These are phyloP conservation scores for Procavia capensis DNA, from an alignment of 2,113 vertebrate genomes.

Conservation along the genomic window DNA sequence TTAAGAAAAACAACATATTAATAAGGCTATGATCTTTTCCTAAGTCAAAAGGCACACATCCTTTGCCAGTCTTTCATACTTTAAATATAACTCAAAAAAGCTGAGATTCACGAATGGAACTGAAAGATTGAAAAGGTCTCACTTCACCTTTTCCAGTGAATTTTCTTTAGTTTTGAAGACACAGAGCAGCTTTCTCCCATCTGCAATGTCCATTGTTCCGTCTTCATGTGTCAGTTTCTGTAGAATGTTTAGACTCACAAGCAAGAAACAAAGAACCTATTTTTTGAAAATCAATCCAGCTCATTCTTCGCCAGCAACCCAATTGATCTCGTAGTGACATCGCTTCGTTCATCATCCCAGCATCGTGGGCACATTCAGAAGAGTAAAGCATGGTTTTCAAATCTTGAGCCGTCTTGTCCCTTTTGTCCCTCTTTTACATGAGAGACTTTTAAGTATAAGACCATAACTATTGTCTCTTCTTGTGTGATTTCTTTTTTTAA, in stretches of 20 bases:
- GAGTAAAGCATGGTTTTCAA: background rate
- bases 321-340: background rate
- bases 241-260: background rate
- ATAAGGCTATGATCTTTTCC: background rate
- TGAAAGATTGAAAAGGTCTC: background rate
- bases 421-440: background rate
- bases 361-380: background rate
- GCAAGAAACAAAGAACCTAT: background rate
- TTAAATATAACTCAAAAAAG: slow-evolving; percentile 43
- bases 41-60: slow-evolving; percentile 24
- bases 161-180: background rate
- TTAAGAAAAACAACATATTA: background rate
- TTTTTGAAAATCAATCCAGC: background rate
- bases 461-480: background rate
- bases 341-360: background rate
- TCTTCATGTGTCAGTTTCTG: background rate
- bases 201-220: background rate
- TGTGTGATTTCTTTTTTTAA: background rate
- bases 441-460: background rate
- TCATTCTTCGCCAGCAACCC: background rate
- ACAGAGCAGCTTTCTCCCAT: background rate
- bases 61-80: slow-evolving; percentile 32
- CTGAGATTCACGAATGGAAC: background rate
- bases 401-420: background rate
- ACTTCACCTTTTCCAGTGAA: background rate